Evolutionary conservation across 2,888 invertebrate genomes (phyloP), one percentile per base, ranked within the genome.

Genomic region (Chaitophorus viminalis): DNA sequence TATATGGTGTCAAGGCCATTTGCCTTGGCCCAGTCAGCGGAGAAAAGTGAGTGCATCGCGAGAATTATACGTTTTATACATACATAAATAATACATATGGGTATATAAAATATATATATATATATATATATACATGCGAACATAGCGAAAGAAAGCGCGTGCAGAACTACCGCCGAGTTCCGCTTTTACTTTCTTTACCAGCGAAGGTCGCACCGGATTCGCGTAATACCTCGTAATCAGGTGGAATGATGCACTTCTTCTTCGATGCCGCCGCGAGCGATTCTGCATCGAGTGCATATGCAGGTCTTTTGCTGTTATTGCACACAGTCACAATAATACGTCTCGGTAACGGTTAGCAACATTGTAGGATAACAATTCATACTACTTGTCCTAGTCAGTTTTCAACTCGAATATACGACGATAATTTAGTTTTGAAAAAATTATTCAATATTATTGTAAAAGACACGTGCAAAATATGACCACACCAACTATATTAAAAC

Each of bases 1-100:
- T 78, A 78, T 78, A 83, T 79, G 86, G 86, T 87, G 86, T 87
- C 86, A 87, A 87, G 86, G 86, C 86, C 79, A 70, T 79, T 87
- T 54, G 86, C 86, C 86, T 87, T 87, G 86, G 86, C 86, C 86
- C 79, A 87, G 79, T 72, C 74, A 39, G 5, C 39, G 79, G 72
- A 87, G 79, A 87, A 87, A 87, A 87, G 86, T 74, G 86, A 87
- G 72, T 39, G 85, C 70, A 21, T 33, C 11, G 1, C 36, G 31
- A 74, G 36, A 79, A 60, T 76, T 65, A 68, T 65, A 46, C 18
- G 6, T 29, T 68, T 46, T 31, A 60, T 29, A 81, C 18, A 81
- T 81, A 81, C 31, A 81, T 68, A 60, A 18, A 39, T 46, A 52
- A 11, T 78, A 29, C 18, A 65, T 68, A 5, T 52, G 11, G 14